A percentile compares a stretch with the other conserved stretches of the same genome.
Evolutionary conservation across 2,888 invertebrate genomes (phyloP).

Genomic region (Molanna angustata): DNA sequence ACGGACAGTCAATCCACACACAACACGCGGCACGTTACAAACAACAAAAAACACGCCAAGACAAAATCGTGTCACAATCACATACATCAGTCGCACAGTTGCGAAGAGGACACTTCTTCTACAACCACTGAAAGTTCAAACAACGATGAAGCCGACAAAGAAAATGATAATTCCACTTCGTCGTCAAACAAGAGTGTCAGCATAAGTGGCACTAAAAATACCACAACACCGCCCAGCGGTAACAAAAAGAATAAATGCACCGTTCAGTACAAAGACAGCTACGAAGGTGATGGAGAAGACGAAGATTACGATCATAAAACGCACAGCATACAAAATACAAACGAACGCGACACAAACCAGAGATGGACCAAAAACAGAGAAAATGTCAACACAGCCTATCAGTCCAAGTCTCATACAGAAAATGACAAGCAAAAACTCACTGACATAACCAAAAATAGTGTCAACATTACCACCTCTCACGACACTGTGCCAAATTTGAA

Average conservation of each 20-base stretch:
- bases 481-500: conserved; percentile 30
- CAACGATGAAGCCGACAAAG: conserved; percentile 55
- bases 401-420: conserved; percentile 14
- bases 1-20: conserved; percentile 39
- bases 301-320: conserved; percentile 39
- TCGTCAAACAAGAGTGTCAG: conserved; percentile 24
- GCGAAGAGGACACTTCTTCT: conserved; percentile 67
- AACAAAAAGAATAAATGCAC: conserved; percentile 35
- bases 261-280: conserved; percentile 46
- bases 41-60: conserved; percentile 35
- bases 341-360: conserved; percentile 14
- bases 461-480: conserved; percentile 31
- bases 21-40: conserved; percentile 6
- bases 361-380: conserved; percentile 36
- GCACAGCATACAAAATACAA: conserved; percentile 9
- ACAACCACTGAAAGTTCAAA: conserved; percentile 68
- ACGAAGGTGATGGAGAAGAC: conserved; percentile 49
- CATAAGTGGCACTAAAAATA: conserved; percentile 19
- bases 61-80: conserved; percentile 34
- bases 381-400: conserved; percentile 16
- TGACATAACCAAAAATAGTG: conserved; percentile 35
- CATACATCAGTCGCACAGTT: conserved; percentile 38
- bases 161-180: conserved; percentile 33
- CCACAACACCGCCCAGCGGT: conserved; percentile 6
- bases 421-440: conserved; percentile 34